Base-by-base conservation (phyloP, 2,797 vertebrate species). In the Myotis vivesi region DNA sequence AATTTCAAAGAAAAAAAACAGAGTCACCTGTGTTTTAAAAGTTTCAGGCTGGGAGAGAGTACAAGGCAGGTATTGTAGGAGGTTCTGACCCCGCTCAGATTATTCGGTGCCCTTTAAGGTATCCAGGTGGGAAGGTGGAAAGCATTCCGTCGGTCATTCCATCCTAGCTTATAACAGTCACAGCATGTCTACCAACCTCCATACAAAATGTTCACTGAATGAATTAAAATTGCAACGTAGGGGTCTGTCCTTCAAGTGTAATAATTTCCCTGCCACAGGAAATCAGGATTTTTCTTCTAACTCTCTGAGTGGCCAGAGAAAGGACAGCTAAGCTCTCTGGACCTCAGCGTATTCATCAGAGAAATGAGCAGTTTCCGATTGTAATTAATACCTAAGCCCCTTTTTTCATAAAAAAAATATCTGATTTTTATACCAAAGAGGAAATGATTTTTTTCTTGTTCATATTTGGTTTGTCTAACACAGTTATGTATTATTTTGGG, bases 351-450 rank as follows among this genome's bases (percentile, higher is more conserved):
- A 51, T 81, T 81, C 51, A 62, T 77, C 33, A 59, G 13, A 96
- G 30, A 44, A 87, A 87, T 51, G 20, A 95, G 3, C 20, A n/a
- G 20, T 57, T 85, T 89, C 12, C 57, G 25, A 22, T 75, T 85
- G 5, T 30, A 83, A n/a, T 89, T 76, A 83, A 36, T 59, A 57
- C 8, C 20, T 41, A 49, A 55, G 17, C 25, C 17, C 17, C 3
- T 12, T 83, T 94, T 76, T 11, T 1, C 71, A 19, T 89, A 73
- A 69, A 92, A 89, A 76, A 53, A 28, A 64, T 80, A 64, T 80
- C 92, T 95, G 84, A 94, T 94, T 97, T 95, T 88, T 89, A 97
- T 98, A 97, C 98, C 98, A 98, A 98, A 98, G 98, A 98, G 97
- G 95, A 97, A 94, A 91, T 93, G 33, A 94, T 95, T 97, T 95